phyloP scores from a whole-genome alignment of 1,140 invertebrate species.

The Dendrolimus kikuchii region DNA sequence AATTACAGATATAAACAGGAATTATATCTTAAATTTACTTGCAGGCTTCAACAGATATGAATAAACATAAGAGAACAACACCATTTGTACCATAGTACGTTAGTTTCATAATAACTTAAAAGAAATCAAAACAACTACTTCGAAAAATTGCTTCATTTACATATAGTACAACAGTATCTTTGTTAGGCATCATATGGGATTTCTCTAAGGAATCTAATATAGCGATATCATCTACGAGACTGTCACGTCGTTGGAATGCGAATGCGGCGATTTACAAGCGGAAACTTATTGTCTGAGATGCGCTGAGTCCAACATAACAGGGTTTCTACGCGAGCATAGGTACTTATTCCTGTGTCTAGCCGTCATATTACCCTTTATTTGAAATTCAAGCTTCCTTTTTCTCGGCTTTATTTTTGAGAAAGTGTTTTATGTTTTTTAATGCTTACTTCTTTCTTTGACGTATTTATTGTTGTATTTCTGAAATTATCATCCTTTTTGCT shows the following conservation, averaged over 20 bases:
- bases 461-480: too few relatives aligned
- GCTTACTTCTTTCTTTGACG: too few relatives aligned
- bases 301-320: neutral
- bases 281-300: slow-evolving; percentile 14
- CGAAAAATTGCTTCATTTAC: slow-evolving; percentile 17
- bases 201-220: slow-evolving; percentile 9
- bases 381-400: too few relatives aligned
- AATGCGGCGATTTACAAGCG: slow-evolving; percentile 10
- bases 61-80: too few relatives aligned
- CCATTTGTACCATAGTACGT: too few relatives aligned
- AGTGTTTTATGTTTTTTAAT: neutral
- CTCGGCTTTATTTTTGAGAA: neutral
- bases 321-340: neutral
- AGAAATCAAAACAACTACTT: neutral
- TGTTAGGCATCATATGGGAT: slow-evolving; percentile 5
- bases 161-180: slow-evolving; percentile 13
- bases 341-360: too few relatives aligned
- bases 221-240: slow-evolving; percentile 19
- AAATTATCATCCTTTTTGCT: too few relatives aligned
- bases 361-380: too few relatives aligned
- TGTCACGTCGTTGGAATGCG: slow-evolving; percentile 8
- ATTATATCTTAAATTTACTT: too few relatives aligned
- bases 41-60: too few relatives aligned
- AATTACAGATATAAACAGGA: too few relatives aligned
- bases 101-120: too few relatives aligned